Conservation (phyloP, 2,888 invertebrate genomes). For the Sminthurides aquaticus region DNA sequence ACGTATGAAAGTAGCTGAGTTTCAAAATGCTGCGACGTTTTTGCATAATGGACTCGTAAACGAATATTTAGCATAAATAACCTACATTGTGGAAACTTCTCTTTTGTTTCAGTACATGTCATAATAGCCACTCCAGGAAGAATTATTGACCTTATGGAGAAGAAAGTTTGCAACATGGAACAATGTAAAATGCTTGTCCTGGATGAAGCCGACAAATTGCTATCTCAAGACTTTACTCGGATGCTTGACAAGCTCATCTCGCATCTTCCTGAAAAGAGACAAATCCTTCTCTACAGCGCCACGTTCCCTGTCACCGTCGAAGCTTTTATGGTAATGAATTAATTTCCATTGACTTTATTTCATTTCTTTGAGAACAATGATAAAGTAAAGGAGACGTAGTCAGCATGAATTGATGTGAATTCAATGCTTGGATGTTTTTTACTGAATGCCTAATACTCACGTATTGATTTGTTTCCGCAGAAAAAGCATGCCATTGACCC, state of each 20-base stretch:
- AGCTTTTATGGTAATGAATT: slow-evolving; percentile 72
- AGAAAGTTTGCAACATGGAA: slow-evolving; percentile 86
- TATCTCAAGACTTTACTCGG: slow-evolving; percentile 98
- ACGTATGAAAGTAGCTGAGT: neutral
- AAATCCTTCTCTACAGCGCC: slow-evolving; percentile 96
- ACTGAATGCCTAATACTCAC: too few relatives aligned
- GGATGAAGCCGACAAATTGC: slow-evolving; percentile 97
- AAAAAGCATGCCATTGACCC: slow-evolving; percentile 92
- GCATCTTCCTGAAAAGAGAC: slow-evolving; percentile 84
- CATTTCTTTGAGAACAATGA: too few relatives aligned
- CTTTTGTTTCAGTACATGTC: slow-evolving; percentile 82
- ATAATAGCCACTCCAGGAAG: slow-evolving; percentile 99
- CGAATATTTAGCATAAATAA: too few relatives aligned
- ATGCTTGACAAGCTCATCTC: slow-evolving; percentile 97
- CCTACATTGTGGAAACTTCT: too few relatives aligned
- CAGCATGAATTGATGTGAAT: too few relatives aligned
- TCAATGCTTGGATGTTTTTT: too few relatives aligned
- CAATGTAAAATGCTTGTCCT: slow-evolving; percentile 93
- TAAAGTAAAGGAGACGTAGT: too few relatives aligned
- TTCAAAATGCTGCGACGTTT: neutral
- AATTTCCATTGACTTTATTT: too few relatives aligned
- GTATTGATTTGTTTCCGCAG: slow-evolving; percentile 43
- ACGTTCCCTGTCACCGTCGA: slow-evolving; percentile 98
- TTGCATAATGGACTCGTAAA: too few relatives aligned
- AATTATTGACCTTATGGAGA: slow-evolving; percentile 99